phyloP scores from a whole-genome alignment of 2,888 invertebrate genomes.

The Limnephilus marmoratus region DNA sequence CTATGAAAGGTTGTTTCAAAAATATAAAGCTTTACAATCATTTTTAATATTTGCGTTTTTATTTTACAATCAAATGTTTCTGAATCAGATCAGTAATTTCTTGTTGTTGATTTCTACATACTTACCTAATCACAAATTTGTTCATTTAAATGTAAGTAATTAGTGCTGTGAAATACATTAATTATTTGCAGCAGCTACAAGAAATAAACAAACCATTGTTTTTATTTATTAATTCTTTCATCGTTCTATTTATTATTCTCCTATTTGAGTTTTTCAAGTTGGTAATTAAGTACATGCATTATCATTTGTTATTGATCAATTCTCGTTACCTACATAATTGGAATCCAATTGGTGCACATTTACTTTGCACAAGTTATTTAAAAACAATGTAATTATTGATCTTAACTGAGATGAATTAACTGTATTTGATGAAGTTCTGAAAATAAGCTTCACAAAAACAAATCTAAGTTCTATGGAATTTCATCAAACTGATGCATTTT shows the following conservation, averaged over 20 bases:
- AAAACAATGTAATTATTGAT: neutral
- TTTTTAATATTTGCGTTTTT: constrained; percentile 5
- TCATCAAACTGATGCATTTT: constrained; percentile 52
- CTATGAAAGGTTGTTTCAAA: constrained; percentile 56
- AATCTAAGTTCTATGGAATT: constrained; percentile 54
- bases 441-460: constrained; percentile 26
- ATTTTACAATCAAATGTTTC: constrained; percentile 6
- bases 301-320: neutral
- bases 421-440: neutral
- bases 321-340: neutral
- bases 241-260: neutral
- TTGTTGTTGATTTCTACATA: neutral
- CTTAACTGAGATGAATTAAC: neutral
- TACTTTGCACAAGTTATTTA: neutral
- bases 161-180: constrained; percentile 10
- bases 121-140: constrained; percentile 16
- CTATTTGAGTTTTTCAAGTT: neutral
- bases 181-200: neutral
- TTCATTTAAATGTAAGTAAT: neutral
- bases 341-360: neutral
- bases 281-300: neutral
- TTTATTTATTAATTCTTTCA: neutral
- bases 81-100: neutral
- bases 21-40: constrained; percentile 56
- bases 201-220: neutral